Conservation (phyloP, 2,888 invertebrate genomes). For the Carpatolechia fugitivella region DNA sequence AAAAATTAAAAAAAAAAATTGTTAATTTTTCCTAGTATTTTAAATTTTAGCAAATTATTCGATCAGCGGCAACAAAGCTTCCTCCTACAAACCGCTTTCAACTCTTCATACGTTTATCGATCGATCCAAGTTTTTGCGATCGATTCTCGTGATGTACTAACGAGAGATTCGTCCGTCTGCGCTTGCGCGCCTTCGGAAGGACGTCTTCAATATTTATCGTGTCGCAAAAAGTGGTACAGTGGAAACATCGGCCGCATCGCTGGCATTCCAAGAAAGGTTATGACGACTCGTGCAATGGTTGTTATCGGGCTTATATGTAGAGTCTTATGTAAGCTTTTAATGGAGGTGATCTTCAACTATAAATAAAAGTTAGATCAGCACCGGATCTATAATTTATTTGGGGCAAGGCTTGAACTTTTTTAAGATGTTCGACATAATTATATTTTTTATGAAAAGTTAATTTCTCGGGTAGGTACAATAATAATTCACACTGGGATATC, state of each 20-base stretch:
- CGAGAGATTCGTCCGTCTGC: slow-evolving; percentile 3
- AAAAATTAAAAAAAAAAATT: too few species aligned
- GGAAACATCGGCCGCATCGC: not conserved
- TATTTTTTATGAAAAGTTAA: too few species aligned
- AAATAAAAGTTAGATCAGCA: too few species aligned
- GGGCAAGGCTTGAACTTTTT: too few species aligned
- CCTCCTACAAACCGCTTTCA: not conserved
- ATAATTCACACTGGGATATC: too few species aligned
- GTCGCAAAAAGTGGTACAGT: not conserved
- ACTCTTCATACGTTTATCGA: not conserved
- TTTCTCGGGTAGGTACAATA: too few species aligned
- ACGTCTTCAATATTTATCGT: slow-evolving; percentile 13
- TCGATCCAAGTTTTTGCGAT: slow-evolving; percentile 1
- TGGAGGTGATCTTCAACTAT: too few species aligned
- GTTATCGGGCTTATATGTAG: not conserved
- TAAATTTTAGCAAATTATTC: too few species aligned
- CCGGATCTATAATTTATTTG: too few species aligned
- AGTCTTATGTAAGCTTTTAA: too few species aligned
- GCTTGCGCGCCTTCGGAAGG: slow-evolving; percentile 8
- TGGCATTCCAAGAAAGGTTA: not conserved
- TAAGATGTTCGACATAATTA: too few species aligned
- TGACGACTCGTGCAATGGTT: not conserved
- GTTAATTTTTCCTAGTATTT: too few species aligned
- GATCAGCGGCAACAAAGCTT: not conserved
- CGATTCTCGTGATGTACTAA: slow-evolving; percentile 7